Evolutionary conservation across 2,113 vertebrate genomes (phyloP).

Genomic region (Sclerurus mexicanus): DNA sequence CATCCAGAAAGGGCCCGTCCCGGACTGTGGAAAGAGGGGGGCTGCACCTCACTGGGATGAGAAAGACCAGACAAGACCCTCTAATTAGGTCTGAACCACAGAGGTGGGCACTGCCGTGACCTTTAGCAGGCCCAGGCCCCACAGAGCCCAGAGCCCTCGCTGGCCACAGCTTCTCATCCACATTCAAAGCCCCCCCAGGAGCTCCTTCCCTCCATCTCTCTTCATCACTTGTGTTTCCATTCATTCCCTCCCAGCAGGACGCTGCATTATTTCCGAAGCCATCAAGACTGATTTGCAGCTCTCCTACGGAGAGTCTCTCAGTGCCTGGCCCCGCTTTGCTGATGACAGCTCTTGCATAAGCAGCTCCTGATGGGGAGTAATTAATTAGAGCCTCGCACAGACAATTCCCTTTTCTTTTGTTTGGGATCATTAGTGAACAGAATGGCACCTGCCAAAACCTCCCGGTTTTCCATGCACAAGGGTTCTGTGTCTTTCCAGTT

Average conservation of each 20-base stretch:
- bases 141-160: neutral
- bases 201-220: neutral
- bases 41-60: accelerated
- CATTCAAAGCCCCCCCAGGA: neutral
- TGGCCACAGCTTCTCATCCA: accelerated
- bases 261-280: neutral
- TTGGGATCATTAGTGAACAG: neutral
- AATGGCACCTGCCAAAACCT: neutral
- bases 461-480: neutral
- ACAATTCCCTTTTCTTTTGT: neutral
- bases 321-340: neutral
- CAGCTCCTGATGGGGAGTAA: neutral
- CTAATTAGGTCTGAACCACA: neutral
- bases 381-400: neutral
- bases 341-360: neutral
- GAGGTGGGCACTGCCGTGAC: accelerated
- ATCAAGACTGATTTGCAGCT: neutral
- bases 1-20: neutral
- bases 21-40: accelerated
- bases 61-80: neutral
- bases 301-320: neutral
- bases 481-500: neutral
- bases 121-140: neutral
- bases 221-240: neutral
- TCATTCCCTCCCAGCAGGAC: neutral